phyloP scores from a whole-genome alignment of 2,113 vertebrate genomes.

The Lontra canadensis region DNA sequence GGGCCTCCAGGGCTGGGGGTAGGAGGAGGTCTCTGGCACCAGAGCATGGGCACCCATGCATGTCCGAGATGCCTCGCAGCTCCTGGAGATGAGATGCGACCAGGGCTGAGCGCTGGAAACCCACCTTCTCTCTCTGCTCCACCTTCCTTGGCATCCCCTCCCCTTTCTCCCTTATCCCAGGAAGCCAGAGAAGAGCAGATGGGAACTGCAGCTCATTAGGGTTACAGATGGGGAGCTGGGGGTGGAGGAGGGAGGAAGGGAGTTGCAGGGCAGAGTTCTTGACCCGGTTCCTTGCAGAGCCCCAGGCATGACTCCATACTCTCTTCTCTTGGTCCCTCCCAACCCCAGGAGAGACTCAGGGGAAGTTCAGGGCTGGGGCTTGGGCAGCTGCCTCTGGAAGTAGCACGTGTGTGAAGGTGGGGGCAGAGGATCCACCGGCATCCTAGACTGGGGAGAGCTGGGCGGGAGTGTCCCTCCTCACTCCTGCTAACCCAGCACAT shows the following conservation, averaged over 20 bases:
- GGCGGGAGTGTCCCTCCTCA: background rate
- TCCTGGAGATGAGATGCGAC: background rate
- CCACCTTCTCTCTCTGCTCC: background rate
- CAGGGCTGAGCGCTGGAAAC: background rate
- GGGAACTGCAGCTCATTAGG: slow-evolving; percentile 34
- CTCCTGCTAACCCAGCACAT: no score
- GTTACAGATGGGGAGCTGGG: slow-evolving; percentile 19
- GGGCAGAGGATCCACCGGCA: background rate
- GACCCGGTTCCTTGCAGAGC: background rate
- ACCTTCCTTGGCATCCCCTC: background rate
- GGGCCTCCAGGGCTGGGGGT: background rate
- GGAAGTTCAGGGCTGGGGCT: background rate
- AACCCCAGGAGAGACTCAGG: background rate
- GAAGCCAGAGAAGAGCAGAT: slow-evolving; percentile 46
- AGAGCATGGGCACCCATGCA: background rate
- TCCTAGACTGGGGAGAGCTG: background rate
- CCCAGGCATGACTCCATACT: background rate
- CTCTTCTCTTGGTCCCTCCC: background rate
- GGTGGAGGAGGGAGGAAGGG: background rate
- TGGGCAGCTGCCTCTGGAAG: background rate
- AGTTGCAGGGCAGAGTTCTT: background rate
- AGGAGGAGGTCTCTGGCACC: background rate
- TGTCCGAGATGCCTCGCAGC: background rate
- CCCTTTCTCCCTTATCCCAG: background rate
- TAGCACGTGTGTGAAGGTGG: background rate